Evolutionary conservation across 2,888 invertebrate genomes (phyloP), one percentile per base, ranked within the genome.

Genomic region (Ochropleura plecta): DNA sequence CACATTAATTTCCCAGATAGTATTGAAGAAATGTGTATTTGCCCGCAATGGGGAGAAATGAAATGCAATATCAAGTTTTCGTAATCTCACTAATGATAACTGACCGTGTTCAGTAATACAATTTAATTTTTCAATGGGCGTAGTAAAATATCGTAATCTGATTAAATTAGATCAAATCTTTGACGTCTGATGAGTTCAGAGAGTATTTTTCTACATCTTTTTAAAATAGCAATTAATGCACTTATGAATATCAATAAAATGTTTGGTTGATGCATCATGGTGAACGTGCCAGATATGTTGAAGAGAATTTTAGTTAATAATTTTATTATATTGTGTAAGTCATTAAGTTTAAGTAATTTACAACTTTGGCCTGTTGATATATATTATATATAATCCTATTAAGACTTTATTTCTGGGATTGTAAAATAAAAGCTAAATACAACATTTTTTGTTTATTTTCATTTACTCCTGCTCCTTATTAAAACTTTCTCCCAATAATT

Each of bases 331-430:
- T 95, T 95, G 93, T 96, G 94, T 96, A 96, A 96, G 96, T 96
- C 95, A 96, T 96, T 96, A 96, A 96, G 96, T 96, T 96, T 96
- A 96, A 96, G 96, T 96, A 96, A 96, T 96, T 96, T 96, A 96
- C 96, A 96, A 96, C 95, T 96, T 87, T 95, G 96, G 95, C 94
- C 96, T 96, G 96, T 96, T 96, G 95, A 96, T 95, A 96, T 96
- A 95, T 96, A 96, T 95, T 94, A 95, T 95, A 95, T 95, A 95
- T 96, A 95, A 96, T 96, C 96, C 96, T 96, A 95, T 93, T 95
- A 96, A 96, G 95, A 95, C 94, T 95, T 95, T 95, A 96, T 96
- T 96, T 96, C 95, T 95, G 96, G 96, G 96, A 96, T 96, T 96
- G 96, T 96, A 95, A 96, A 96, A 96, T 96, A 96, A 96, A 96